Evolutionary conservation across 2,113 vertebrate genomes (phyloP).

Genomic region (Nothoprocta pentlandii): DNA sequence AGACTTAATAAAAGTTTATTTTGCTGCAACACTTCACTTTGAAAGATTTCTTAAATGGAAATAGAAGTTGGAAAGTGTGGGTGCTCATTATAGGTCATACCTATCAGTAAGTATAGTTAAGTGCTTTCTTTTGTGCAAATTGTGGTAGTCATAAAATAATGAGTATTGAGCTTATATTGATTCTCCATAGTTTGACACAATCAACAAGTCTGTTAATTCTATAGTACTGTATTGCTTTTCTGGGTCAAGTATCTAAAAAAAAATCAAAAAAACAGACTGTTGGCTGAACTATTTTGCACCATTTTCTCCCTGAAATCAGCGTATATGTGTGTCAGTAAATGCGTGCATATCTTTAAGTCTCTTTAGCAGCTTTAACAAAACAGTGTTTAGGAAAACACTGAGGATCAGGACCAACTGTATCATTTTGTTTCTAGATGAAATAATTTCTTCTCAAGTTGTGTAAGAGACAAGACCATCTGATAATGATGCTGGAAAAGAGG

Average conservation of each 20-base stretch:
- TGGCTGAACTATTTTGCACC: neutral
- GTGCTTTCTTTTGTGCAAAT: neutral
- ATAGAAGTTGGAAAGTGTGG: neutral
- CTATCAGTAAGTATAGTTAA: neutral
- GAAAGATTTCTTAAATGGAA: neutral
- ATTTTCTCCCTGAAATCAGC: neutral
- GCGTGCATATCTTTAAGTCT: neutral
- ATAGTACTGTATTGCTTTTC: neutral
- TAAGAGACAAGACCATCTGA: neutral
- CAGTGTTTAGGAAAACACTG: neutral
- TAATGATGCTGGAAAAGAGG: conserved; percentile 15
- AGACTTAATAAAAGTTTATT: neutral
- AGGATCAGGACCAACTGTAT: neutral
- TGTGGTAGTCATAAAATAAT: neutral
- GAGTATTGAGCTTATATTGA: neutral
- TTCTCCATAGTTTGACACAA: neutral
- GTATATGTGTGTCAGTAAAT: neutral
- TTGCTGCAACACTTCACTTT: neutral
- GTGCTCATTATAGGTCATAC: neutral
- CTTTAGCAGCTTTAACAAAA: neutral
- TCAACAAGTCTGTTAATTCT: neutral
- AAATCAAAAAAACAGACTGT: neutral
- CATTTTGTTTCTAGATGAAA: neutral
- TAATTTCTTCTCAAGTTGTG: neutral
- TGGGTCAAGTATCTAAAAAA: neutral